Conservation (phyloP, 92 coral and sea anemone genomes). For the Phenganax marumi region DNA sequence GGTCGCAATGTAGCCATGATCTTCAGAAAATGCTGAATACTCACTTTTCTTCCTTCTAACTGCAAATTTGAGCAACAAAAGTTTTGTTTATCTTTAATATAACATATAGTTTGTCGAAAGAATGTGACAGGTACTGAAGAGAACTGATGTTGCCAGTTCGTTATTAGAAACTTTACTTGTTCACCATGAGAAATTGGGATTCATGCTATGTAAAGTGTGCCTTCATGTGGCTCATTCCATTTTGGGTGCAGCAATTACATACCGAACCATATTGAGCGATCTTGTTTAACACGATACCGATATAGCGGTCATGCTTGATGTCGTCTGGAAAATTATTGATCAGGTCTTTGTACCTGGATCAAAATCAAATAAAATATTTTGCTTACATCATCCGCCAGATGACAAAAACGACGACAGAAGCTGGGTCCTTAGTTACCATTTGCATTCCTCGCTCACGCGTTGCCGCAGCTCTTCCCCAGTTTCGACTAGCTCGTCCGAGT, state of each 20-base stretch:
- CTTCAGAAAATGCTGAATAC: constrained; percentile 80
- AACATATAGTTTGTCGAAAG: not conserved
- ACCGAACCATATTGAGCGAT: constrained; percentile 92
- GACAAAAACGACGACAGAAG: not conserved
- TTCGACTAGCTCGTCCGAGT: constrained; percentile 73
- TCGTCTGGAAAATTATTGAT: constrained; percentile 77
- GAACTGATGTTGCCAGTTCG: too few species aligned
- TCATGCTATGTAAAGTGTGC: not conserved
- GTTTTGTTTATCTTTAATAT: not conserved
- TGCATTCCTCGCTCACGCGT: constrained; percentile 93
- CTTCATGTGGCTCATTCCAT: not conserved
- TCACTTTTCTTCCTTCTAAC: constrained; percentile 91
- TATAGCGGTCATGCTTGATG: constrained; percentile 75
- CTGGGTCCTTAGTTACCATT: constrained; percentile 61
- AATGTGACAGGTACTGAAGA: not conserved
- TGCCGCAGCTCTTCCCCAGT: constrained; percentile 96
- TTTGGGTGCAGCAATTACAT: constrained; percentile 32
- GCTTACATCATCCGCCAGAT: not conserved
- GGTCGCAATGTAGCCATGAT: constrained; percentile 76
- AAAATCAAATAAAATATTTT: not conserved
- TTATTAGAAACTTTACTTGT: too few species aligned
- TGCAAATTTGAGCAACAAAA: constrained; percentile 23
- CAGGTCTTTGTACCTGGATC: constrained; percentile 84
- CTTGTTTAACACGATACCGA: constrained; percentile 82
- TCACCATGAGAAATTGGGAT: not conserved